These are phyloP conservation scores for Aphidius colemani DNA, from an alignment of 2,888 invertebrate genomes.

Conservation along the genomic window DNA sequence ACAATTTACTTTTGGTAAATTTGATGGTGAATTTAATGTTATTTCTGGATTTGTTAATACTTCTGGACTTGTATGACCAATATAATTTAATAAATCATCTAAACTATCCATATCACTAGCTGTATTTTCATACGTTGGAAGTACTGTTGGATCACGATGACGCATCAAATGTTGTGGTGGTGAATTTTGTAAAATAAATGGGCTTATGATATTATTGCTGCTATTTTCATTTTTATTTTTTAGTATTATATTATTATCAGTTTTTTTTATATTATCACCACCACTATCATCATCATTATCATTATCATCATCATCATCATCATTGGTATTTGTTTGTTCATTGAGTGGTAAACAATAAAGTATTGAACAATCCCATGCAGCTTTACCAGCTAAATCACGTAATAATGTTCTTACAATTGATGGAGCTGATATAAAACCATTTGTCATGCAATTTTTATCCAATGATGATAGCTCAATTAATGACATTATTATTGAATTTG, in stretches of 20 bases:
- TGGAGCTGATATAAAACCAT: constrained; percentile 55
- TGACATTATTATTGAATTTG: constrained; percentile 81
- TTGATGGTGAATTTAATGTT: constrained; percentile 78
- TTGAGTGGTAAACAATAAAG: constrained; percentile 75
- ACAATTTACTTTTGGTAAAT: constrained; percentile 74
- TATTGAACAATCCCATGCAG: constrained; percentile 94
- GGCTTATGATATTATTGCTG: too few species aligned
- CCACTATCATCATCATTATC: too few species aligned
- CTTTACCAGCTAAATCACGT: constrained; percentile 90
- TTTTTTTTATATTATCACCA: too few species aligned
- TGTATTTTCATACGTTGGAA: constrained; percentile 81
- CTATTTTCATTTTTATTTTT: too few species aligned
- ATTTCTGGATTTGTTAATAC: constrained; percentile 56
- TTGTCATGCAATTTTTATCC: constrained; percentile 76
- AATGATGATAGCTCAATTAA: constrained; percentile 87
- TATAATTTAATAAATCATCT: constrained; percentile 87
- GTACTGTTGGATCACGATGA: constrained; percentile 73
- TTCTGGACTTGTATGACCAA: constrained; percentile 91
- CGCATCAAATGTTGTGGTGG: constrained; percentile 73
- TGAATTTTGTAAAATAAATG: constrained; percentile 35
- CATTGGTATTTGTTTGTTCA: constrained; percentile 34
- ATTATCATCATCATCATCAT: too few species aligned
- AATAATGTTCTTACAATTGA: constrained; percentile 77
- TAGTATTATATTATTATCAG: too few species aligned
- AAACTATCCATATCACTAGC: constrained; percentile 89